phyloP scores from a whole-genome alignment of 1,140 invertebrate species.

The Drosophila prosaltans region DNA sequence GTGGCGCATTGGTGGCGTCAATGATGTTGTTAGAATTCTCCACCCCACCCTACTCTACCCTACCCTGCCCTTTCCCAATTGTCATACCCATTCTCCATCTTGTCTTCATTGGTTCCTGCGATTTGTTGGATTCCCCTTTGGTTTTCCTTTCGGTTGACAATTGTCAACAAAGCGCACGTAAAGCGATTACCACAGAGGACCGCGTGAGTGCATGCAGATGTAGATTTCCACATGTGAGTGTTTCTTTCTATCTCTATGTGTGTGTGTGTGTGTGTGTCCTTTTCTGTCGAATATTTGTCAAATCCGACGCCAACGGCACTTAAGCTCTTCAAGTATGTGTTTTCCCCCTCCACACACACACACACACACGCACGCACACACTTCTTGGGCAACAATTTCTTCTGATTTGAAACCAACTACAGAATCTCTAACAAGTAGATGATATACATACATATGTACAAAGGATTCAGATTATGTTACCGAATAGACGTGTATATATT shows the following conservation, averaged over 20 bases:
- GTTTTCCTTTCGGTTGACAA: conserved; percentile 35
- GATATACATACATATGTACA: not conserved
- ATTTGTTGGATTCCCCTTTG: not conserved
- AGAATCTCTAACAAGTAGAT: not conserved
- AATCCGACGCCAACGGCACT: conserved; percentile 55
- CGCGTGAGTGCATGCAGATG: conserved; percentile 56
- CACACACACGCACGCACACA: too few relatives aligned
- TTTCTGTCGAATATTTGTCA: conserved; percentile 53
- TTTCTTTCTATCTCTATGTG: not conserved
- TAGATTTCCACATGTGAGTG: conserved; percentile 13
- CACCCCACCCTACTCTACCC: not conserved
- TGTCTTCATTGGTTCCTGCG: too few relatives aligned
- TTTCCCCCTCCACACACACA: not conserved
- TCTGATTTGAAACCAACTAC: not conserved
- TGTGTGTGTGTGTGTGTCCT: conserved; percentile 3
- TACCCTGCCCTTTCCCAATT: not conserved
- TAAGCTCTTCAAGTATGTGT: conserved; percentile 49
- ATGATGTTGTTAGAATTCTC: conserved; percentile 35
- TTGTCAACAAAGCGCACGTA: conserved; percentile 64
- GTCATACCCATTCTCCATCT: conserved; percentile 24
- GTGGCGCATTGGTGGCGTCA: conserved; percentile 34
- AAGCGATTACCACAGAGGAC: conserved; percentile 52
- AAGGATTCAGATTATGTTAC: not conserved
- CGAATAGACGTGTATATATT: too few relatives aligned
- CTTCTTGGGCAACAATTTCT: not conserved